Conservation (phyloP, 2,888 invertebrate species). For the Phoronis australis region DNA sequence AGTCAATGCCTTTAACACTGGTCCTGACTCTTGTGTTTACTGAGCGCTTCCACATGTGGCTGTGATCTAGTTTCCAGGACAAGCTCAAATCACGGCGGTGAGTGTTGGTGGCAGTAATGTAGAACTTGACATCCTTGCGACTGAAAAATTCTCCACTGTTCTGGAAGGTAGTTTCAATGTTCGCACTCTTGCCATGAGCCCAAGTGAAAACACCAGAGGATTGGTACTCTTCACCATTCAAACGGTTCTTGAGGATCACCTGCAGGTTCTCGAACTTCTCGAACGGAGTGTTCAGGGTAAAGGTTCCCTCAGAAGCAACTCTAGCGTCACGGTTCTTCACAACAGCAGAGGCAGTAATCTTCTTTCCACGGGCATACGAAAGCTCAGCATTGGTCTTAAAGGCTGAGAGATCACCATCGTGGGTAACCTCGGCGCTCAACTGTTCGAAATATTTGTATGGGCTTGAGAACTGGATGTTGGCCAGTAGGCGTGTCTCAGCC, state of each 20-base stretch:
- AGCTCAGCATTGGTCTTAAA: constrained; percentile 20
- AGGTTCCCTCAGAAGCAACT: constrained; percentile 10
- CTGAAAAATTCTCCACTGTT: too few relatives aligned
- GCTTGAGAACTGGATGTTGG: too few relatives aligned
- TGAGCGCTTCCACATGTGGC: too few relatives aligned
- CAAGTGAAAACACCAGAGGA: background rate
- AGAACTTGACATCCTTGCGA: too few relatives aligned
- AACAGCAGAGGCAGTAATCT: too few relatives aligned
- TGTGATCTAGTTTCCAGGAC: too few relatives aligned
- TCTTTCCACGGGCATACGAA: constrained; percentile 17
- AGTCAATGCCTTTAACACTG: background rate
- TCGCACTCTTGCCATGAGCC: background rate
- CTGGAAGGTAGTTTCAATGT: background rate
- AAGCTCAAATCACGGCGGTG: too few relatives aligned
- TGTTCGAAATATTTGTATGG: too few relatives aligned
- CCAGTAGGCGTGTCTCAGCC: too few relatives aligned
- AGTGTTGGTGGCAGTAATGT: too few relatives aligned
- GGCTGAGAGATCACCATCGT: background rate
- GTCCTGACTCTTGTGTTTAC: background rate
- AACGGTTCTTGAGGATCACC: constrained; percentile 9
- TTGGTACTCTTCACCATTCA: constrained; percentile 8
- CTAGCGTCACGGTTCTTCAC: constrained; percentile 6
- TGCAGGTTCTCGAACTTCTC: too few relatives aligned
- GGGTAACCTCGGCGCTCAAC: background rate
- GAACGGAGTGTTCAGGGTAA: constrained; percentile 6